A percentile compares a stretch with the other conserved stretches of the same genome.
phyloP scores from a whole-genome alignment of 2,888 invertebrate species.

The Vesta saturnalis region DNA sequence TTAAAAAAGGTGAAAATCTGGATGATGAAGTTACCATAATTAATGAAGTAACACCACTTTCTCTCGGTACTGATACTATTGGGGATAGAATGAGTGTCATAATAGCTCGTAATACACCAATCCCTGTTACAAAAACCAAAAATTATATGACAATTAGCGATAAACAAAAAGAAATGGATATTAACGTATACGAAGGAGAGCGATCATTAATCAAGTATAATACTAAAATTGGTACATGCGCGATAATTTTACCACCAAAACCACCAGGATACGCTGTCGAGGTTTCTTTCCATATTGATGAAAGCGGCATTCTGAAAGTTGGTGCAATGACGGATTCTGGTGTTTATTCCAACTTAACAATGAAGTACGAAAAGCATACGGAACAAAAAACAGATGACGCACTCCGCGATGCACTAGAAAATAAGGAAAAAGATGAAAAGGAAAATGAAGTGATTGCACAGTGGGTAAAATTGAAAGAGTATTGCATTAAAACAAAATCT shows the following conservation, averaged over 20 bases:
- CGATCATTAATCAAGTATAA: conserved; percentile 27
- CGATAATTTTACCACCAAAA: conserved; percentile 23
- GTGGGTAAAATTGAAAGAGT: conserved; percentile 8
- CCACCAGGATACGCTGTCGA: conserved; percentile 26
- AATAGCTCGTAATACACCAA: conserved; percentile 21
- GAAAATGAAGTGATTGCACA: not conserved
- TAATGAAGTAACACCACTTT: conserved; percentile 24
- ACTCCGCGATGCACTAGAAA: conserved; percentile 12
- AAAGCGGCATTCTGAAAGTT: conserved; percentile 31
- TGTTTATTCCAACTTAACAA: conserved; percentile 7
- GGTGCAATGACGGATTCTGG: conserved; percentile 27
- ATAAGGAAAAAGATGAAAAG: conserved; percentile 14
- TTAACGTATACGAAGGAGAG: conserved; percentile 38
- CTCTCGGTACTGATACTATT: conserved; percentile 14
- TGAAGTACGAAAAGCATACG: conserved; percentile 10
- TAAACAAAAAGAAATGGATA: conserved; percentile 21
- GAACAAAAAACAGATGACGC: conserved; percentile 6
- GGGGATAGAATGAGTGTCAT: conserved; percentile 20
- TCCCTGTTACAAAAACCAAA: conserved; percentile 19
- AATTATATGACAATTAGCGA: conserved; percentile 20
- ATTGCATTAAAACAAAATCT: conserved; percentile 22
- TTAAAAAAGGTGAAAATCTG: not conserved
- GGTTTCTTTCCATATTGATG: conserved; percentile 33
- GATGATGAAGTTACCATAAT: not conserved
- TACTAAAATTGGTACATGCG: conserved; percentile 31